phyloP scores from a whole-genome alignment of 2,113 vertebrate species.

The Sula dactylatra region DNA sequence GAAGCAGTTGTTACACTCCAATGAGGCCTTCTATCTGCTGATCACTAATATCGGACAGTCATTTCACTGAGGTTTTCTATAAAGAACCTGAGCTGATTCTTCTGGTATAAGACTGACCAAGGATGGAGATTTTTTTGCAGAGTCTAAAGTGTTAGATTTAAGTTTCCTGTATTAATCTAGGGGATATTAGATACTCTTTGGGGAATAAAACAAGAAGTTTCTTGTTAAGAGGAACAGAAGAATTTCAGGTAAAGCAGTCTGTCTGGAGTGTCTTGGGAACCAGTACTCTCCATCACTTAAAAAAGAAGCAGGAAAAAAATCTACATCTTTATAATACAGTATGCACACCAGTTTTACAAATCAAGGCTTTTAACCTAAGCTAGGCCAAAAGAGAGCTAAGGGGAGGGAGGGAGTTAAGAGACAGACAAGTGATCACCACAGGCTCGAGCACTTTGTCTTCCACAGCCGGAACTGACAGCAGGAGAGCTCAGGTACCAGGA shows the following conservation, averaged over 20 bases:
- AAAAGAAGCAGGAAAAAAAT: background rate
- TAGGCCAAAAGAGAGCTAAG: background rate
- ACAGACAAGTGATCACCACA: background rate
- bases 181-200: background rate
- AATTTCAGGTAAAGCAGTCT: background rate
- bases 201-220: background rate
- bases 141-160: background rate
- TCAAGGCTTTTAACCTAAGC: background rate
- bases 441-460: background rate
- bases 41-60: background rate
- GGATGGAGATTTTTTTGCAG: background rate
- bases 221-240: background rate
- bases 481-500: background rate
- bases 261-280: background rate
- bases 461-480: background rate
- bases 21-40: background rate
- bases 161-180: background rate
- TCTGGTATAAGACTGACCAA: background rate
- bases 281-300: background rate
- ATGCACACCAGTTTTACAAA: background rate
- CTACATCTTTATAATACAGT: background rate
- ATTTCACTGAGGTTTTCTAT: background rate
- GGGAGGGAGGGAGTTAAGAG: background rate
- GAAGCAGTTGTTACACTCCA: background rate
- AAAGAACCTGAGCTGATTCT: background rate